Evolutionary conservation across 2,888 invertebrate species (phyloP), one percentile per base, ranked within the genome.

Genomic region (Frankliniella fusca): DNA sequence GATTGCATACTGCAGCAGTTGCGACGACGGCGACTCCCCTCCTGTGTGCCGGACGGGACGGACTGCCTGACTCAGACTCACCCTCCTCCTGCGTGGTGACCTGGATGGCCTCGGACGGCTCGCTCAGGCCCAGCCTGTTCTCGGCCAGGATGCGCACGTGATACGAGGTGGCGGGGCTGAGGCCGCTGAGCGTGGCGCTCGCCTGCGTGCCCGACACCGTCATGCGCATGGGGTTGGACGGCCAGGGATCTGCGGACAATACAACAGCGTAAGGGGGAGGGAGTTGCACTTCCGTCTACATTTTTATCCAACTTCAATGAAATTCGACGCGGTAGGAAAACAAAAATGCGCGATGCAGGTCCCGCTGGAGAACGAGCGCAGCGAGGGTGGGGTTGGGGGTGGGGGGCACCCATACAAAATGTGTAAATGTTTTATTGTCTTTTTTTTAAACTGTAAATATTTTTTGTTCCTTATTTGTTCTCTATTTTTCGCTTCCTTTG

Each of bases 81-180:
- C 93, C 92, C 92, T 94, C 94, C 90, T 94, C 94, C 83, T 94
- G 90, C n/a, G 95, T 95, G 82, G 93, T 94, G n/a, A 94, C 93
- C 90, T 94, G 94, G 80, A 94, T 92, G 48, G 94, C 92, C 88
- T 95, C 95, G 86, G 95, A 95, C 80, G 95, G 95, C 86, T 95
- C 94, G 85, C 97, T 96, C 85, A 94, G 92, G 3, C 97, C 97
- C 84, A 97, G 90, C 86, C 95, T 92, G 89, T 97, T 97, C 88
- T 96, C 95, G 12, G 97, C 97, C 85, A 96, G 92, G 86, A 97
- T 94, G 85, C 97, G 91, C 86, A 97, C 91, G 87, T 96, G 95
- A 89, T 97, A 97, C 23, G 94, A 93, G 83, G 94, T 95, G 10
- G 96, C 94, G 18, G 97, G 97, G 83, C 94, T 93, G 54, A 97